Evolutionary conservation across 2,113 vertebrate species (phyloP), one percentile per base, ranked within the genome.

Genomic region (Tinamus guttatus): DNA sequence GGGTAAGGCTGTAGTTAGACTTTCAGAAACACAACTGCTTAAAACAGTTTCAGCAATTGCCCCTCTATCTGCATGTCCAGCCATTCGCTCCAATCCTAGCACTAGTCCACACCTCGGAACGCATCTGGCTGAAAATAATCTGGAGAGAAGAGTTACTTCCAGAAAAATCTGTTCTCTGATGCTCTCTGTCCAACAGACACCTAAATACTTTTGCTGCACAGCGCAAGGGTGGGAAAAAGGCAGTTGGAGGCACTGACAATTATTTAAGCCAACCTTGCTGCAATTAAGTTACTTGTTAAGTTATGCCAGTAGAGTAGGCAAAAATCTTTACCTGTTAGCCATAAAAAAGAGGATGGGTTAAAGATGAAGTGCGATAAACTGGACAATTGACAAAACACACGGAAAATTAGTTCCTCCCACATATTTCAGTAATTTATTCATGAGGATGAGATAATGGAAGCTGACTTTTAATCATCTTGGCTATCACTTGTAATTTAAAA

Each of bases 401-500:
- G 10, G 89, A 75, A 45, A 84, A 87, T 62, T 4, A 56, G 69
- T 79, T 88, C 95, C 73, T 89, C 86, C 85, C 75, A 92, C 60
- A 9, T 34, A 51, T 52, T 75, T 75, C 58, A 81, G 62, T 63
- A 95, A 76, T 77, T 89, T 75, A 91, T 86, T 93, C 90, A 91
- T n/a, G 19, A 82, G n/a, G 41, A 64, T 88, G 54, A 89, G 85
- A 94, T 89, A 86, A 93, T 49, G 47, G 90, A 90, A 92, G 78
- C 18, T 94, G 62, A 84, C 52, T 96, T 95, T 79, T 88, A 45
- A 93, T 96, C 93, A 94, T 68, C 49, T 76, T 85, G 30, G 54
- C 87, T 95, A 93, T 94, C 91, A 92, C 58, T 67, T 83, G 62
- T n/a, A 81, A 95, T 95, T 93, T 89, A 85, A 75, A 94, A 89